Evolutionary conservation across 2,888 invertebrate genomes (phyloP).

Genomic region (Drosophila recens): DNA sequence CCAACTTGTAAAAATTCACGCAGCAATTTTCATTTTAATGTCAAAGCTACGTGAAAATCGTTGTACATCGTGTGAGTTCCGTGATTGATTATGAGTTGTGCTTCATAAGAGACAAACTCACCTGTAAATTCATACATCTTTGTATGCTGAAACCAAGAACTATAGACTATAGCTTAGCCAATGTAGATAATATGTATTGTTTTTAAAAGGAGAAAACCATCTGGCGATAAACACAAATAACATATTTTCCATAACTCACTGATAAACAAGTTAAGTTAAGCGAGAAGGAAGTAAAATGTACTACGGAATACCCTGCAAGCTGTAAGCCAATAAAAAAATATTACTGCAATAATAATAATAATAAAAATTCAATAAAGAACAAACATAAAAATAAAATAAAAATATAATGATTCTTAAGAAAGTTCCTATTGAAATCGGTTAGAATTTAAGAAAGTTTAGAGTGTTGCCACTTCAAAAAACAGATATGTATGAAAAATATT

Average conservation of each 20-base stretch:
- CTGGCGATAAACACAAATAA: constrained; percentile 24
- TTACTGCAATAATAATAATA: background rate
- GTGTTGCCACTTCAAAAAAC: too few relatives aligned
- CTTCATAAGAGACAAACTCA: background rate
- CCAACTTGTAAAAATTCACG: constrained; percentile 49
- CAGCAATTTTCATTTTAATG: constrained; percentile 58
- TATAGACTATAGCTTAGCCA: too few relatives aligned
- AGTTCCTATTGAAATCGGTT: too few relatives aligned
- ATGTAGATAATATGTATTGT: background rate
- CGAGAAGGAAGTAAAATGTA: background rate
- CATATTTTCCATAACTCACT: constrained; percentile 17
- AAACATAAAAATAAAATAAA: too few relatives aligned
- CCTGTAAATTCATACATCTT: background rate
- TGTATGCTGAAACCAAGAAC: background rate
- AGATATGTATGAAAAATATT: too few relatives aligned
- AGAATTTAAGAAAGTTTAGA: too few relatives aligned
- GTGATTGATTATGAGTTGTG: constrained; percentile 3
- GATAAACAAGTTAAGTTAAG: constrained; percentile 12
- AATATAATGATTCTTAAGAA: too few relatives aligned
- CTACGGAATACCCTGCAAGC: constrained; percentile 9
- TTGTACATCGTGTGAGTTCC: constrained; percentile 26
- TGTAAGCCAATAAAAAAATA: background rate
- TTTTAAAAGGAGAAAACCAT: constrained; percentile 24
- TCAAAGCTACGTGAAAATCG: constrained; percentile 25
- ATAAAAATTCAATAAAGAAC: background rate